Percentiles rank a stretch among this genome's conserved stretches.
These are phyloP conservation scores for Microctenopoma lineatum DNA, from an alignment of 2,797 vertebrate genomes.

Conservation along the genomic window DNA sequence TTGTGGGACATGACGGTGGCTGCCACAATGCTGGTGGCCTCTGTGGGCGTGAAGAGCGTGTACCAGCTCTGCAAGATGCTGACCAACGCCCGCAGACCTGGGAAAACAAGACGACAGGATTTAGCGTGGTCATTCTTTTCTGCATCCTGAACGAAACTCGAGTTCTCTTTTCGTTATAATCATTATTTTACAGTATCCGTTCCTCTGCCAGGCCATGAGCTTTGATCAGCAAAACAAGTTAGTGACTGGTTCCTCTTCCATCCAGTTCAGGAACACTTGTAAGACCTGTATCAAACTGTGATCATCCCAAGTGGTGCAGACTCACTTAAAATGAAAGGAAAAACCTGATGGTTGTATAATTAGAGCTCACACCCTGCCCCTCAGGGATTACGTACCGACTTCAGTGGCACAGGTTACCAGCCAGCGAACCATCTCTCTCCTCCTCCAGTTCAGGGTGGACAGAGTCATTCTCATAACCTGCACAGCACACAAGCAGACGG, in stretches of 20 bases:
- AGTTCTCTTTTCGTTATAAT: background rate
- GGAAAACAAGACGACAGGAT: background rate
- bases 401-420: conserved; percentile 97
- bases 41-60: conserved; percentile 96
- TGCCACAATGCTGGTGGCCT: conserved; percentile 97
- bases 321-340: background rate
- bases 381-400: conserved; percentile 89
- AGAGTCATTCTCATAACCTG: conserved; percentile 99
- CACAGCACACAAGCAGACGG: background rate
- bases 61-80: conserved; percentile 99
- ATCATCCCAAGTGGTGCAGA: no score
- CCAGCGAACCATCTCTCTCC: conserved; percentile 99
- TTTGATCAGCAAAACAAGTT: background rate
- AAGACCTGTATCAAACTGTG: no score
- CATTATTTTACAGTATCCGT: background rate
- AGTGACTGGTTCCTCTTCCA: conserved; percentile 5
- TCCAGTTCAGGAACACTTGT: background rate
- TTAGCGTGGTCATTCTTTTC: background rate
- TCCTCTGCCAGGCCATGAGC: background rate
- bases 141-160: background rate
- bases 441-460: conserved; percentile 97
- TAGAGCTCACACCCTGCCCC: background rate
- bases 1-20: conserved; percentile 97
- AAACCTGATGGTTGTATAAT: conserved; percentile 10
- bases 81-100: conserved; percentile 94